phyloP scores from a whole-genome alignment of 2,888 invertebrate genomes.

The Acleris laterana region DNA sequence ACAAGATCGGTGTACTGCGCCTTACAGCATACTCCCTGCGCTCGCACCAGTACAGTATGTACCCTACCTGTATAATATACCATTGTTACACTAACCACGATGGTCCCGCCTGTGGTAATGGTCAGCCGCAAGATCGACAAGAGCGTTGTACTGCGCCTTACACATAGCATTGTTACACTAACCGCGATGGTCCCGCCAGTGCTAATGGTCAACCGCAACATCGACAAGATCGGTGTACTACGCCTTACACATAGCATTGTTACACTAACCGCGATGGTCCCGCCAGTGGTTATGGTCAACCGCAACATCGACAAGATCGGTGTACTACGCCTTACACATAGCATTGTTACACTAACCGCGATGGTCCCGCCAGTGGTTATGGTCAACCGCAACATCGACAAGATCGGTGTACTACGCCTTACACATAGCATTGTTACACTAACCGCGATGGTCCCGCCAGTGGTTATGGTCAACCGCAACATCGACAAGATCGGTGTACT shows the following conservation, averaged over 20 bases:
- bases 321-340: too few species aligned
- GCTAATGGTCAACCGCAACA: constrained; percentile 89
- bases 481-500: constrained; percentile 96
- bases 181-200: constrained; percentile 92
- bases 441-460: constrained; percentile 91
- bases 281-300: constrained; percentile 90
- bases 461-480: constrained; percentile 90
- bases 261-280: constrained; percentile 91
- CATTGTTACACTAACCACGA: constrained; percentile 90
- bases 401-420: too few species aligned
- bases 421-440: constrained; percentile 92
- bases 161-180: constrained; percentile 91
- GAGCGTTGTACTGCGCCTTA: constrained; percentile 93
- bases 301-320: constrained; percentile 93
- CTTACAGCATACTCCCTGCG: constrained; percentile 93
- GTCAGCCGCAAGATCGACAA: constrained; percentile 94
- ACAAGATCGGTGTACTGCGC: constrained; percentile 94
- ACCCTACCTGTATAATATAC: constrained; percentile 76
- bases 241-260: constrained; percentile 92
- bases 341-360: constrained; percentile 90
- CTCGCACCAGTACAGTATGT: constrained; percentile 86
- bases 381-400: constrained; percentile 91
- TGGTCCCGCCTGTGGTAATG: constrained; percentile 92
- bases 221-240: too few species aligned
- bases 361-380: constrained; percentile 92